phyloP scores from a whole-genome alignment of 92 coral and sea anemone species.

The Porites evermanni region DNA sequence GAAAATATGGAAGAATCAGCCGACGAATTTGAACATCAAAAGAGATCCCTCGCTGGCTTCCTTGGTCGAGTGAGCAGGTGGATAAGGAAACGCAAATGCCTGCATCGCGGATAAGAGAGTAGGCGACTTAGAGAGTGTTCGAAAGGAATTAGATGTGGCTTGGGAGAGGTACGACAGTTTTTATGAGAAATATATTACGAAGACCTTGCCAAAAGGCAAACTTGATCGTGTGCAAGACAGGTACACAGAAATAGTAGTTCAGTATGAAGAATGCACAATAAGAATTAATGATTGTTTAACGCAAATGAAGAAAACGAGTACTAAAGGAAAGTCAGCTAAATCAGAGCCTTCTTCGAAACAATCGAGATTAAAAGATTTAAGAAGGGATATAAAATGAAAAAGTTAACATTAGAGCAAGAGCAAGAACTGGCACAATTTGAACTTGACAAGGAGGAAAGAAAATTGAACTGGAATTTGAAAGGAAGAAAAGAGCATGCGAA shows the following conservation, averaged over 20 bases:
- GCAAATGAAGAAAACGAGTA: neutral
- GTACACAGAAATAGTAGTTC: neutral
- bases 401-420: neutral
- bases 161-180: conserved; percentile 8
- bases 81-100: neutral
- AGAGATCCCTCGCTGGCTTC: conserved; percentile 9
- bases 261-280: neutral
- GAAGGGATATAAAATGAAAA: conserved; percentile 10
- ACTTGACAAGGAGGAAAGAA: conserved; percentile 17
- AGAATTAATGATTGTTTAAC: neutral
- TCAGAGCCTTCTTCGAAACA: conserved; percentile 26
- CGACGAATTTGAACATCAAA: neutral
- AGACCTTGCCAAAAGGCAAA: neutral
- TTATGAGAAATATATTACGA: neutral
- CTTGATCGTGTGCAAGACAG: neutral
- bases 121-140: conserved; percentile 2
- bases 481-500: conserved; percentile 35
- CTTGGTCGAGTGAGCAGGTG: neutral
- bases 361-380: conserved; percentile 15
- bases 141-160: neutral
- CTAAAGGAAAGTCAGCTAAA: conserved; percentile 15
- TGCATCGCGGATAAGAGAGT: neutral
- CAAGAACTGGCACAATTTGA: conserved; percentile 5
- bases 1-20: neutral
- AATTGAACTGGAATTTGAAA: conserved; percentile 46